These are phyloP conservation scores for Kryphioiulus occultus DNA, from an alignment of 2,888 invertebrate genomes.

Conservation along the genomic window DNA sequence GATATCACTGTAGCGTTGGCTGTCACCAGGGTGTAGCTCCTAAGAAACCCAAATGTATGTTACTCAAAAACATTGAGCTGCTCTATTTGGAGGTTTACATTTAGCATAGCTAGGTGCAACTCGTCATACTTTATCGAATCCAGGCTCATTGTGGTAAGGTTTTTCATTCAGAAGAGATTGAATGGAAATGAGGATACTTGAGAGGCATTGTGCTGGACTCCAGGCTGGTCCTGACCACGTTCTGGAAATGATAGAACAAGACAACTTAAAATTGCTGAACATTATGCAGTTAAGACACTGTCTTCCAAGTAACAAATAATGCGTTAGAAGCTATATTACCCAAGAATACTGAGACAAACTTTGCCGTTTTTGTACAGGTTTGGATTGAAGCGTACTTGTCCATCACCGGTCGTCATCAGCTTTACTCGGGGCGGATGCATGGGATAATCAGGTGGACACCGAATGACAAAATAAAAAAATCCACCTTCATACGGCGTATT, in stretches of 20 bases:
- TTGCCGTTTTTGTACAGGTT: constrained; percentile 71
- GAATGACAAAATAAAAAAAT: constrained; percentile 66
- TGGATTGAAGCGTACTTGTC: constrained; percentile 70
- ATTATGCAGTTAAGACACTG: neutral
- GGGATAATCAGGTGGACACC: constrained; percentile 68
- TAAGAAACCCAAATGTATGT: constrained; percentile 8
- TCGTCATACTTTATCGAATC: constrained; percentile 66
- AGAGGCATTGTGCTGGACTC: constrained; percentile 68
- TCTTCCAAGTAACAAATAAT: neutral
- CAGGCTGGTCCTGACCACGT: constrained; percentile 70
- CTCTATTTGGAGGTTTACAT: neutral
- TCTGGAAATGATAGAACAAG: constrained; percentile 58
- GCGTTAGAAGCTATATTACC: constrained; percentile 61
- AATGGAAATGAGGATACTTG: constrained; percentile 68
- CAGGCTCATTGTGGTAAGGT: constrained; percentile 72
- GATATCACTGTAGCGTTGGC: constrained; percentile 66
- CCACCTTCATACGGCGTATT: constrained; percentile 71
- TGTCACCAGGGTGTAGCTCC: constrained; percentile 66
- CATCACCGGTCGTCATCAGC: constrained; percentile 69
- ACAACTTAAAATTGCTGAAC: neutral
- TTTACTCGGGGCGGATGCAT: constrained; percentile 69
- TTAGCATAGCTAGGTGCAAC: neutral
- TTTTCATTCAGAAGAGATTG: constrained; percentile 71
- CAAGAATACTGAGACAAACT: constrained; percentile 68
- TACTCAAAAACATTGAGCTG: neutral